phyloP scores from a whole-genome alignment of 2,888 invertebrate genomes.

The Fragum sueziense region DNA sequence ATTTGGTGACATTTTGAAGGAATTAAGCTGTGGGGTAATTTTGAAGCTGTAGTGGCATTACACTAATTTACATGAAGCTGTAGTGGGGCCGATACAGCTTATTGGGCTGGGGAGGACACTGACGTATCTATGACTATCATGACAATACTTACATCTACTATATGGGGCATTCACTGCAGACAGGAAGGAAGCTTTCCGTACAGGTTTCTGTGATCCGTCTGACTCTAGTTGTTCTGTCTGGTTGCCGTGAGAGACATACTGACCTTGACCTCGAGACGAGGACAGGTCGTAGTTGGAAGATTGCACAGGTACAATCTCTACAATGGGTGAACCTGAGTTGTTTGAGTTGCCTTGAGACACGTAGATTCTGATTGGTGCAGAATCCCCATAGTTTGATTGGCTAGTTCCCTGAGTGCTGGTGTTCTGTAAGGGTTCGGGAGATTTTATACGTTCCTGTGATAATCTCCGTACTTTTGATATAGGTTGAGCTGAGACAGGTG shows the following conservation, averaged over 20 bases:
- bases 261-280: conserved; percentile 33
- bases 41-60: too few species aligned
- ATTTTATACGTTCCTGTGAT: conserved; percentile 58
- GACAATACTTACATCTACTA: conserved; percentile 66
- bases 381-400: conserved; percentile 53
- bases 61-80: too few species aligned
- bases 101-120: too few species aligned
- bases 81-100: too few species aligned
- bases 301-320: conserved; percentile 70
- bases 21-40: too few species aligned
- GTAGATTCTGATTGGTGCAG: conserved; percentile 70
- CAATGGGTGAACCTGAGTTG: conserved; percentile 67
- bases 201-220: conserved; percentile 64
- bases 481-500: conserved; percentile 58
- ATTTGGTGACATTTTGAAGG: too few species aligned
- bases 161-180: conserved; percentile 78
- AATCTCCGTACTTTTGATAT: conserved; percentile 61
- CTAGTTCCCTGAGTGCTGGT: conserved; percentile 56
- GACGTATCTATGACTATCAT: too few species aligned
- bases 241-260: conserved; percentile 20
- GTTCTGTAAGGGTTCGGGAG: conserved; percentile 48
- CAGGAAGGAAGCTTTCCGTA: conserved; percentile 79
- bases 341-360: conserved; percentile 71
- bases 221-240: conserved; percentile 43
- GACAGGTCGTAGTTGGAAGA: conserved; percentile 40